Evolutionary conservation across 2,797 vertebrate genomes (phyloP), one percentile per base, ranked within the genome.

Genomic region (Acipenser ruthenus): DNA sequence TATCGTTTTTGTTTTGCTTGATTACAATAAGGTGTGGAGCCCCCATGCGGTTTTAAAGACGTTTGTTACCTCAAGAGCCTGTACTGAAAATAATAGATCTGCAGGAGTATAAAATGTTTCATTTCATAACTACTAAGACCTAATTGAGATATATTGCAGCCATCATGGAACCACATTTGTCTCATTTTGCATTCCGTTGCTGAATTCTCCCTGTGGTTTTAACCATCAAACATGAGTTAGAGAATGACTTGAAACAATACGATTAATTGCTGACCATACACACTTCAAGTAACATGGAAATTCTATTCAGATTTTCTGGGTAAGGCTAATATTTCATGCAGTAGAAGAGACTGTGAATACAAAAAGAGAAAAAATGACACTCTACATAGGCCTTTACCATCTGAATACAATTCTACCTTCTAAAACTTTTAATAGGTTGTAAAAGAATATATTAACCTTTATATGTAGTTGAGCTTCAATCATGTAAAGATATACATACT

Each of bases 241-340:
- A 81, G 73, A 73, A 72, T 65, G 15, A 75, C 77, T 80, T 82
- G 74, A 78, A 82, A 84, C 74, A 76, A 81, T 81, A 77, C 68
- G 84, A 85, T 84, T 83, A 85, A 85, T 85, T 79, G 82, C 72
- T 73, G 78, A 81, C 74, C 67, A 49, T 79, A 72, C 73, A 79
- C 75, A 80, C 79, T 83, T 84, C 83, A 73, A 74, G 75, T 79
- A 79, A 78, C 70, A 70, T 66, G 70, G 78, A 82, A 75, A 80
- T 81, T 84, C 81, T 67, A 79, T 67, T 73, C 72, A 73, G 73
- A 75, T 74, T 80, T 80, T 78, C 67, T 70, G 71, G 72, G 69
- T 72, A 79, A 78, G 81, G 81, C 79, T 83, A 83, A 79, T 78
- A 83, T 76, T 83, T 84, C 74, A 78, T 75, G 68, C 66, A 70